Evolutionary conservation across 2,797 vertebrate genomes (phyloP).

Genomic region (Acanthiza pusilla): DNA sequence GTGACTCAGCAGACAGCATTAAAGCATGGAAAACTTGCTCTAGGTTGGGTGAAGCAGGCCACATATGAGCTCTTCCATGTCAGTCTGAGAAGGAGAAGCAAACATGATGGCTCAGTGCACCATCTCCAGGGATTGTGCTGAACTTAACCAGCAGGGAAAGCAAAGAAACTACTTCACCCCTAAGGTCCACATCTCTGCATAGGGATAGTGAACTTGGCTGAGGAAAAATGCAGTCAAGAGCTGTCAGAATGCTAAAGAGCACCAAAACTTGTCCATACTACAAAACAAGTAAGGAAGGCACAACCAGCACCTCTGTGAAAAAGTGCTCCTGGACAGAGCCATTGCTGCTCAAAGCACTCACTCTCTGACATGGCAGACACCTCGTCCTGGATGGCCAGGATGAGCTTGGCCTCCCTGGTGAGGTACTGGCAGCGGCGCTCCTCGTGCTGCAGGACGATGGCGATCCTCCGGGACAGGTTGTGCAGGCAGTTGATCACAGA

Average conservation of each 20-base stretch:
- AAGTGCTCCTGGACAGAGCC: background rate
- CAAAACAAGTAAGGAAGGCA: background rate
- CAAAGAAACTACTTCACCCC: background rate
- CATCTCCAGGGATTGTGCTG: background rate
- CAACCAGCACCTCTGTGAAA: background rate
- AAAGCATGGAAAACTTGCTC: background rate
- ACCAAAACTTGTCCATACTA: background rate
- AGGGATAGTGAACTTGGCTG: background rate
- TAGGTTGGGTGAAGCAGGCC: background rate
- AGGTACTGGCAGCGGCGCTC: constrained; percentile 97
- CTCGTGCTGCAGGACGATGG: constrained; percentile 94
- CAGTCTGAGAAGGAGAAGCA: background rate
- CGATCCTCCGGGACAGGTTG: constrained; percentile 91
- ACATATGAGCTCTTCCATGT: background rate
- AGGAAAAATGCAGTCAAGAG: background rate
- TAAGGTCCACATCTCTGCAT: background rate
- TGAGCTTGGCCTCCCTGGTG: constrained; percentile 95
- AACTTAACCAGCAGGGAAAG: background rate
- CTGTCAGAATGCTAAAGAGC: background rate
- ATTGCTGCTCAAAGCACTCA: constrained; percentile 66
- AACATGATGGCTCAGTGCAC: background rate
- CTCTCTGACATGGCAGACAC: constrained; percentile 89
- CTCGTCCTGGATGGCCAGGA: constrained; percentile 94
- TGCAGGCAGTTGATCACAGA: constrained; percentile 95
- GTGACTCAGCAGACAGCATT: background rate